These are phyloP conservation scores for Oncorhynchus nerka DNA, from an alignment of 2,113 vertebrate species.

Conservation along the genomic window DNA sequence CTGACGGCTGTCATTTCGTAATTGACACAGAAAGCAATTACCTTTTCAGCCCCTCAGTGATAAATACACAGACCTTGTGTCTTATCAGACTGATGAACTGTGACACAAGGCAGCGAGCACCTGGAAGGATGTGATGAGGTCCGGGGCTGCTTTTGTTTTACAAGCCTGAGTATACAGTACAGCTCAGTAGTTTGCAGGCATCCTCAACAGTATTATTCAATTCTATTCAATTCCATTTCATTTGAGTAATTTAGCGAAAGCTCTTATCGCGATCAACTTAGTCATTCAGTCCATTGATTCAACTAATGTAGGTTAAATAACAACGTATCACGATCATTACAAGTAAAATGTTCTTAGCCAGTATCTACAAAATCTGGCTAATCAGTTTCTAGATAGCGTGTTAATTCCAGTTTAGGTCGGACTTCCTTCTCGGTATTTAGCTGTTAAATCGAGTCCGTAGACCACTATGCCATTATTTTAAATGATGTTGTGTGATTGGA, in stretches of 20 bases:
- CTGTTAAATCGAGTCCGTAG: constrained; percentile 5
- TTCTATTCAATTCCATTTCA: no score
- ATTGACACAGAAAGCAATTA: constrained; percentile 9
- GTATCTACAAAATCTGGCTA: not conserved
- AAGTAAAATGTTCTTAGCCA: not conserved
- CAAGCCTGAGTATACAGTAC: not conserved
- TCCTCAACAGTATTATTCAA: no score
- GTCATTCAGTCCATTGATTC: no score
- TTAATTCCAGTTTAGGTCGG: not conserved
- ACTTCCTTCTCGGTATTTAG: constrained; percentile 10
- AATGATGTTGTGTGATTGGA: constrained; percentile 7
- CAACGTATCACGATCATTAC: no score
- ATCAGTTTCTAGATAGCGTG: not conserved
- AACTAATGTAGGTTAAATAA: no score
- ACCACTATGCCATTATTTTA: constrained; percentile 7
- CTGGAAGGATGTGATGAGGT: not conserved
- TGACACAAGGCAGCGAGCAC: not conserved
- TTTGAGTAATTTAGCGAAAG: no score
- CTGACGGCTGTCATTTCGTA: not conserved
- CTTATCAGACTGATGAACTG: not conserved
- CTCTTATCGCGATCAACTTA: no score
- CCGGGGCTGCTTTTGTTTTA: not conserved
- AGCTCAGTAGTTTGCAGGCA: not conserved
- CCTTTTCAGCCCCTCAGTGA: not conserved
- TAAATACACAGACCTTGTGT: not conserved